Evolutionary conservation across 2,797 vertebrate species (phyloP).

Genomic region (Garrulus glandarius): DNA sequence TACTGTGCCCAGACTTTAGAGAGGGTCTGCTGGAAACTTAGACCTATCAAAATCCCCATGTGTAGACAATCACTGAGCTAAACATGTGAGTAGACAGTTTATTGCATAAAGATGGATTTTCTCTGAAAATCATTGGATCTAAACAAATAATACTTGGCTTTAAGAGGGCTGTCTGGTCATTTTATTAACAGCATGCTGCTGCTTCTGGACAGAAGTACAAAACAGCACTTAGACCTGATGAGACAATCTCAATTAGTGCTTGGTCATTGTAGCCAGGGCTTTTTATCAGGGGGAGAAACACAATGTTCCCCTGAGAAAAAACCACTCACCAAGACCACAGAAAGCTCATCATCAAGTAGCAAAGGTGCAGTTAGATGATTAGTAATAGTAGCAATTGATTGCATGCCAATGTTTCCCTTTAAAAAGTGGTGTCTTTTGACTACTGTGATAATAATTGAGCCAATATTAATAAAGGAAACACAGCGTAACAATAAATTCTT

Average conservation of each 20-base stretch:
- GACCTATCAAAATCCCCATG: neutral
- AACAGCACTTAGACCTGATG: neutral
- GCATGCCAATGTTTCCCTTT: neutral
- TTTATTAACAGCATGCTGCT: neutral
- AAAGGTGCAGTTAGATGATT: neutral
- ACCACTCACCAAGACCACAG: neutral
- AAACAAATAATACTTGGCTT: neutral
- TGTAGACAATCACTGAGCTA: neutral
- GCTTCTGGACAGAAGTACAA: neutral
- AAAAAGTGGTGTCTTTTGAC: neutral
- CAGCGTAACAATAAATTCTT: neutral
- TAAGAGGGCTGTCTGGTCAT: neutral
- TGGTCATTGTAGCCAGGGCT: neutral
- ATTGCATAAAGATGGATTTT: conserved; percentile 16
- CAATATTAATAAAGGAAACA: neutral
- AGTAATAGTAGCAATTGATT: neutral
- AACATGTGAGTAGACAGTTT: neutral
- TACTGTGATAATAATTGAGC: neutral
- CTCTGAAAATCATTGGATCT: neutral
- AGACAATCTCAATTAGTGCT: neutral
- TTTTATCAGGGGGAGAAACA: neutral
- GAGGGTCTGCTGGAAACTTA: neutral
- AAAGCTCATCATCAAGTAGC: neutral
- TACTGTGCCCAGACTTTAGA: neutral
- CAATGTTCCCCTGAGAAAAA: neutral